Conservation (phyloP, 2,113 vertebrate species). For the Oncorhynchus clarkii region DNA sequence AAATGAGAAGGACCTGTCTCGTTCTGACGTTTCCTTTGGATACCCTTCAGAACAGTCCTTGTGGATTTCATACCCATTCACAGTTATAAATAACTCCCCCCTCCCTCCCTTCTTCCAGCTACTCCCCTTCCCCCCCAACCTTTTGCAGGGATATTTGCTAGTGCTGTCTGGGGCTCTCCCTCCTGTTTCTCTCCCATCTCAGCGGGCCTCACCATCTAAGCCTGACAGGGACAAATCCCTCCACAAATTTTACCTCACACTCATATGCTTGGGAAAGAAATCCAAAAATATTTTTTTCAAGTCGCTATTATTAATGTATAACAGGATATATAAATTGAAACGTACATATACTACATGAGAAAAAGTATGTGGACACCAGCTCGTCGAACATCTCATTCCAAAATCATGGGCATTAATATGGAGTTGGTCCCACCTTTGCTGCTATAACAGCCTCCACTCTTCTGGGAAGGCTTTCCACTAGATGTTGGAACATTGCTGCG, state of each 20-base stretch:
- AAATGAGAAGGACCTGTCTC: slow-evolving; percentile 58
- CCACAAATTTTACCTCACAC: slow-evolving; percentile 17
- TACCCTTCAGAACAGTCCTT: too few species aligned
- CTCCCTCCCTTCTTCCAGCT: slow-evolving; percentile 15
- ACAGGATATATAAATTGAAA: background rate
- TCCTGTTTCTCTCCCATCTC: slow-evolving; percentile 28
- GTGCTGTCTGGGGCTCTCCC: slow-evolving; percentile 64
- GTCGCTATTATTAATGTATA: background rate
- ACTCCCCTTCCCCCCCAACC: slow-evolving; percentile 17
- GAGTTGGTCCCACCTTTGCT: too few species aligned
- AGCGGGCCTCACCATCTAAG: slow-evolving; percentile 49
- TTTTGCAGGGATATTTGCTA: slow-evolving; percentile 51
- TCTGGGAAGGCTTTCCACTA: too few species aligned
- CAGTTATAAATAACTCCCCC: slow-evolving; percentile 75
- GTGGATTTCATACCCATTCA: slow-evolving; percentile 61
- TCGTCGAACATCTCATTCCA: too few species aligned
- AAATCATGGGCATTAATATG: too few species aligned
- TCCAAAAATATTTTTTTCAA: background rate
- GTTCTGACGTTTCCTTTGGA: slow-evolving; percentile 60
- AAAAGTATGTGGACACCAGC: too few species aligned
- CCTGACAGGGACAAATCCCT: slow-evolving; percentile 40
- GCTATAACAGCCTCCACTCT: too few species aligned
- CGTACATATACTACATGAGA: too few species aligned
- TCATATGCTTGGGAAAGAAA: slow-evolving; percentile 16
- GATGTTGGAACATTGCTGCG: too few species aligned